These are phyloP conservation scores for Phalanger gymnotis DNA, from an alignment of 2,797 vertebrate species.

Conservation along the genomic window DNA sequence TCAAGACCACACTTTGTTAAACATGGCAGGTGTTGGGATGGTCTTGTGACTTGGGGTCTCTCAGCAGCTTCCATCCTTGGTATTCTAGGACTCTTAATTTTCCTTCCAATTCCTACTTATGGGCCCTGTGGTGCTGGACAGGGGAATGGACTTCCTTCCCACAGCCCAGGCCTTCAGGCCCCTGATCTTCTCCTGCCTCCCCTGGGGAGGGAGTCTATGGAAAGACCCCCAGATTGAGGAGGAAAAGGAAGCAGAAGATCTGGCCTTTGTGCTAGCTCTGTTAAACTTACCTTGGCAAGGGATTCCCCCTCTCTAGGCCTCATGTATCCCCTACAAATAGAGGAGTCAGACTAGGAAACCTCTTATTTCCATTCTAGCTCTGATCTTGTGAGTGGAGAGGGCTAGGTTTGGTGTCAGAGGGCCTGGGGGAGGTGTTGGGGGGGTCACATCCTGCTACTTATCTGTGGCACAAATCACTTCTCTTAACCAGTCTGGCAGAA, in stretches of 20 bases:
- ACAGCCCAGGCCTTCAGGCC: no score
- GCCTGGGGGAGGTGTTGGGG: background rate
- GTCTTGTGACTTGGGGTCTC: no score
- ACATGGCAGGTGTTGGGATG: no score
- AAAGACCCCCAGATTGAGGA: background rate
- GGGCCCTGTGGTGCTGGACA: no score
- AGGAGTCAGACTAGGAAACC: background rate
- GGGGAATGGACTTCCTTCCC: no score
- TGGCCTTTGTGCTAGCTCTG: background rate
- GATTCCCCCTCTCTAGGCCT: conserved; percentile 23
- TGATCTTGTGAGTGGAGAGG: background rate
- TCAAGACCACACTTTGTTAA: no score
- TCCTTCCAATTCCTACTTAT: no score
- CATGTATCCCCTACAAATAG: conserved; percentile 24
- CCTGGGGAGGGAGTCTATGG: background rate
- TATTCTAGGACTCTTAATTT: no score
- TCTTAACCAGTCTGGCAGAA: background rate
- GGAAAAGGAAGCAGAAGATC: no score
- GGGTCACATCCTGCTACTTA: no score
- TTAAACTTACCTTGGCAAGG: conserved; percentile 41
- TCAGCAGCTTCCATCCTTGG: no score
- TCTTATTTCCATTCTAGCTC: background rate
- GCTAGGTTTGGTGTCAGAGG: background rate
- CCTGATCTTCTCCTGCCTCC: background rate
- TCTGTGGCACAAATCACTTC: background rate